These are phyloP conservation scores for Radopholus similis DNA, from an alignment of 1,140 invertebrate genomes.

Conservation along the genomic window DNA sequence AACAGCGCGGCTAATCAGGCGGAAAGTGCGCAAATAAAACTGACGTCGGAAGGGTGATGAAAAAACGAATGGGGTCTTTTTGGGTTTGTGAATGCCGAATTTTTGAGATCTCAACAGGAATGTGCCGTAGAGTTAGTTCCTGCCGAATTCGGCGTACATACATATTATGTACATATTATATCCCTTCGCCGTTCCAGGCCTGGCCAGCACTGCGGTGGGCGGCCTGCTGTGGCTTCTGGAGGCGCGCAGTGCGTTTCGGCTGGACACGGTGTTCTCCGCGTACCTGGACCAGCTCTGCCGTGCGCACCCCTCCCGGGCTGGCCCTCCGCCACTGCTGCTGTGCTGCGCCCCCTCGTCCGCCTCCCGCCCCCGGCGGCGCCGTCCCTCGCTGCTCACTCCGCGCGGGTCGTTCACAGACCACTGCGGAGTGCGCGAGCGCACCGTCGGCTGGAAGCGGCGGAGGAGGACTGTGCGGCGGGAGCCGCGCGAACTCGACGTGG, in stretches of 20 bases:
- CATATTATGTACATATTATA: background rate
- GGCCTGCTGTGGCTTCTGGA: slow-evolving; percentile 19
- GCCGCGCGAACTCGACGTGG: background rate
- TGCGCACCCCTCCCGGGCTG: background rate
- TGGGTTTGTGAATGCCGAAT: background rate
- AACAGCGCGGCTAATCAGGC: background rate
- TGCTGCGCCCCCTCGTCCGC: background rate
- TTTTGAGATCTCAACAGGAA: background rate
- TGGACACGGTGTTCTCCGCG: slow-evolving; percentile 25
- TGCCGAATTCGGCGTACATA: background rate
- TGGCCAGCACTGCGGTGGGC: slow-evolving; percentile 19
- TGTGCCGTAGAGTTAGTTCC: background rate
- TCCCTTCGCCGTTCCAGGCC: slow-evolving; percentile 4
- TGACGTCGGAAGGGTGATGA: background rate
- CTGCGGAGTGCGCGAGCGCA: background rate
- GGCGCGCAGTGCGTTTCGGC: slow-evolving; percentile 1
- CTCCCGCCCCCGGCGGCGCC: background rate
- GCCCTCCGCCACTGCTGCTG: background rate
- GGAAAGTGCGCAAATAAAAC: background rate
- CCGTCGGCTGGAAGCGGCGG: slow-evolving; percentile 7
- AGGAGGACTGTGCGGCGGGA: background rate
- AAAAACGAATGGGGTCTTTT: background rate
- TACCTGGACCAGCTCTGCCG: slow-evolving; percentile 18
- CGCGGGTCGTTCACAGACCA: slow-evolving; percentile 1
- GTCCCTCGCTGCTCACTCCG: background rate